These are phyloP conservation scores for Allobates femoralis DNA, from an alignment of 2,797 vertebrate species.

Conservation along the genomic window DNA sequence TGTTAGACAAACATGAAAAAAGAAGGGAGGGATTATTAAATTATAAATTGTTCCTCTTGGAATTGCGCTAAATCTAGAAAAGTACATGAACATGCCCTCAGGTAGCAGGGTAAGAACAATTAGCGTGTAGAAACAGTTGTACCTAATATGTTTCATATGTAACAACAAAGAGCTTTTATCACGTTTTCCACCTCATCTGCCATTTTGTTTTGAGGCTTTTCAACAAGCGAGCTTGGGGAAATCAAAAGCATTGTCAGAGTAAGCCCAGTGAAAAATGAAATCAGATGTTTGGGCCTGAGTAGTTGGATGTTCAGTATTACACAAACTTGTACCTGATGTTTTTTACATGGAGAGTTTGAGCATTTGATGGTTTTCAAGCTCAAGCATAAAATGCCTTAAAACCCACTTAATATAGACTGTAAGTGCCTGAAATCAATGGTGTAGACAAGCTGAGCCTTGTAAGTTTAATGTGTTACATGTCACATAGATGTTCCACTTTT, in stretches of 20 bases:
- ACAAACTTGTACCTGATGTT: slow-evolving; percentile 65
- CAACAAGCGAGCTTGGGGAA: slow-evolving; percentile 71
- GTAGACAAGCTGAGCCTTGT: slow-evolving; percentile 52
- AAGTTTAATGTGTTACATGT: slow-evolving; percentile 50
- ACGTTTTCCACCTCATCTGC: slow-evolving; percentile 72
- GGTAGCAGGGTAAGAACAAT: slow-evolving; percentile 70
- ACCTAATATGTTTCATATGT: slow-evolving; percentile 73
- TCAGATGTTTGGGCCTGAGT: slow-evolving; percentile 70
- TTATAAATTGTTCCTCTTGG: slow-evolving; percentile 71
- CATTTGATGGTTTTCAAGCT: slow-evolving; percentile 61
- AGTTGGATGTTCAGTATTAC: slow-evolving; percentile 59
- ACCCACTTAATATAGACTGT: slow-evolving; percentile 52
- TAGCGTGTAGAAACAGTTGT: slow-evolving; percentile 71
- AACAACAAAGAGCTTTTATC: slow-evolving; percentile 74
- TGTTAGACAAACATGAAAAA: slow-evolving; percentile 29
- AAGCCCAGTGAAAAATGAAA: slow-evolving; percentile 68
- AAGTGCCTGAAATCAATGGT: slow-evolving; percentile 44
- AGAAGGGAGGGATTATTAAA: slow-evolving; percentile 68
- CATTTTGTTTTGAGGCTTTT: slow-evolving; percentile 70
- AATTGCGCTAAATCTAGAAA: slow-evolving; percentile 69
- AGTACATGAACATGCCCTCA: slow-evolving; percentile 69
- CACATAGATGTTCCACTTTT: slow-evolving; percentile 43
- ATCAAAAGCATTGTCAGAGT: slow-evolving; percentile 69
- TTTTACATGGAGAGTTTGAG: slow-evolving; percentile 63
- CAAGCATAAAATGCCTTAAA: slow-evolving; percentile 64